Conservation (phyloP, 2,888 invertebrate species). For the Drosophila mercatorum region DNA sequence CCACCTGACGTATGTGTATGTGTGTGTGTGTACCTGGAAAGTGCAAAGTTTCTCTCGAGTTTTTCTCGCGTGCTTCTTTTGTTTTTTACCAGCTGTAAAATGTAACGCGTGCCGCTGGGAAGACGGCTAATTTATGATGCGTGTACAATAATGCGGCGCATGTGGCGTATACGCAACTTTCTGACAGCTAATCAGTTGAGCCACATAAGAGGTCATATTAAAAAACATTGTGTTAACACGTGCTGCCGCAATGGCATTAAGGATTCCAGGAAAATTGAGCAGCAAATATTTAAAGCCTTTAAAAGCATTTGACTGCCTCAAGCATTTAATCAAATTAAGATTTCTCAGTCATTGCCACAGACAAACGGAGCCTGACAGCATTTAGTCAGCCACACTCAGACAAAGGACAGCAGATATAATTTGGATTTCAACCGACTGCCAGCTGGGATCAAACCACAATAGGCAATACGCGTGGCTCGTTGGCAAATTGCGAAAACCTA, state of each 20-base stretch:
- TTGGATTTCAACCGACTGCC: conserved; percentile 1
- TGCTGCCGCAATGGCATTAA: conserved; percentile 9
- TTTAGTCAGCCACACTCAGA: conserved; percentile 12
- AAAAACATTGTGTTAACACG: conserved; percentile 23
- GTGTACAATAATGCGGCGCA: conserved; percentile 31
- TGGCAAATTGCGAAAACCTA: conserved; percentile 46
- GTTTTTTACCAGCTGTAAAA: conserved; percentile 31
- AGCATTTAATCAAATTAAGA: conserved; percentile 30
- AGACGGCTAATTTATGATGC: conserved; percentile 40
- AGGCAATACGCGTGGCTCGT: conserved; percentile 60
- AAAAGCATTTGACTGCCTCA: not conserved
- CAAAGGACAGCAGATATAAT: conserved; percentile 22
- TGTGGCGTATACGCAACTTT: conserved; percentile 50
- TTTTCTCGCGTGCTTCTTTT: conserved; percentile 3
- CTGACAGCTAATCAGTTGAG: conserved; percentile 18
- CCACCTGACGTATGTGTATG: conserved; percentile 11
- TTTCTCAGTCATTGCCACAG: conserved; percentile 14
- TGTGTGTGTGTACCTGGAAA: conserved; percentile 20
- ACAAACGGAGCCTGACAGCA: conserved; percentile 12
- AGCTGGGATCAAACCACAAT: conserved; percentile 39
- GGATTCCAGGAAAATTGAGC: not conserved
- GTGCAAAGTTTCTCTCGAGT: conserved; percentile 28
- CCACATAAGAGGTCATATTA: conserved; percentile 12
- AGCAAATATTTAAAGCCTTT: conserved; percentile 17
- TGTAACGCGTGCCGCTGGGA: conserved; percentile 38